These are phyloP conservation scores for Corythoichthys intestinalis DNA, from an alignment of 2,113 vertebrate genomes.

Conservation along the genomic window DNA sequence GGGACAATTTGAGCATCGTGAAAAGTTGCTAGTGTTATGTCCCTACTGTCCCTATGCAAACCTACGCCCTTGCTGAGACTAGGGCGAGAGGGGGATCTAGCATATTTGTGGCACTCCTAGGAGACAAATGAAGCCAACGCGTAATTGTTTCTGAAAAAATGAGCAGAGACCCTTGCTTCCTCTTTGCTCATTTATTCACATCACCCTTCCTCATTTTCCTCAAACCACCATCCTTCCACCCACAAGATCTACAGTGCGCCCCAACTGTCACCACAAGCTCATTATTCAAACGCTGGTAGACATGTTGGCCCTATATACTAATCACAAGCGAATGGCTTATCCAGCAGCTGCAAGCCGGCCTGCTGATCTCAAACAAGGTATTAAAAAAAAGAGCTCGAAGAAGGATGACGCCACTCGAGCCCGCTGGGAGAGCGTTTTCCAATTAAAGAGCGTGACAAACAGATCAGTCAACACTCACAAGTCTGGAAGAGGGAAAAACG, in stretches of 20 bases:
- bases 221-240: slow-evolving; percentile 11
- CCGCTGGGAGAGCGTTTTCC: slow-evolving; percentile 4
- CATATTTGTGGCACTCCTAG: slow-evolving; percentile 40
- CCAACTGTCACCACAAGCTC: slow-evolving; percentile 36
- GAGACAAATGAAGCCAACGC: slow-evolving; percentile 39
- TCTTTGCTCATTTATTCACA: slow-evolving; percentile 33
- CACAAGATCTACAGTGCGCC: slow-evolving; percentile 24
- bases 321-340: slow-evolving; percentile 22
- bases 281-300: slow-evolving; percentile 39
- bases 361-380: slow-evolving; percentile 11
- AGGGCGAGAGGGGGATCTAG: slow-evolving; percentile 25
- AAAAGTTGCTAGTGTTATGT: too few relatives aligned
- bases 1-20: too few relatives aligned
- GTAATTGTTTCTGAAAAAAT: slow-evolving; percentile 35
- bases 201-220: slow-evolving; percentile 20
- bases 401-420: background rate
- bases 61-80: too few relatives aligned
- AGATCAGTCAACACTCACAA: slow-evolving; percentile 8
- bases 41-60: too few relatives aligned
- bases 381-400: slow-evolving; percentile 2
- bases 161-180: slow-evolving; percentile 10
- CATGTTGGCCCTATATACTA: slow-evolving; percentile 11
- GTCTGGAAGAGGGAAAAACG: slow-evolving; percentile 5
- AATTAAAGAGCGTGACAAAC: slow-evolving; percentile 6
- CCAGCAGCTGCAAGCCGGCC: slow-evolving; percentile 18